phyloP scores from a whole-genome alignment of 2,113 vertebrate genomes.

The Sula dactylatra region DNA sequence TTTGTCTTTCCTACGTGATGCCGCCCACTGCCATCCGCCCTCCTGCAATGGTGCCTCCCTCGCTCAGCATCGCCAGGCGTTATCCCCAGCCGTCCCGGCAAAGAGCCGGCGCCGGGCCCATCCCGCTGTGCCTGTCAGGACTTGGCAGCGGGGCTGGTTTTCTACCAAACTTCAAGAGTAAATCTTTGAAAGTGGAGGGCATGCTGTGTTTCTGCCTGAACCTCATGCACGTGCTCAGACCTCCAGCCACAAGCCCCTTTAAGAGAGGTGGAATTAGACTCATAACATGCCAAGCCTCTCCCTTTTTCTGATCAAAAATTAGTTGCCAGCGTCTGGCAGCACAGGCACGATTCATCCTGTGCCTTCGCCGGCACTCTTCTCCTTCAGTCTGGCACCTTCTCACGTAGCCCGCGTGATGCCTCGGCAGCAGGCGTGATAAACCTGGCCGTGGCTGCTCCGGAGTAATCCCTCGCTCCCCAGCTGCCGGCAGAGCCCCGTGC shows the following conservation, averaged over 20 bases:
- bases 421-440: neutral
- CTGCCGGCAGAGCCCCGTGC: fast-evolving
- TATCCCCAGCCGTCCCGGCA: too few species aligned
- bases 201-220: neutral
- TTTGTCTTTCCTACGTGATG: neutral
- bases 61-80: fast-evolving
- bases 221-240: neutral
- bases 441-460: neutral
- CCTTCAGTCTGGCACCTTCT: neutral
- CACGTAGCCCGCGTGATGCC: fast-evolving
- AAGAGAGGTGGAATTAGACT: neutral
- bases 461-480: neutral
- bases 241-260: neutral
- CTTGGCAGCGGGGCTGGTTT: neutral
- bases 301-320: neutral
- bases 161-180: neutral
- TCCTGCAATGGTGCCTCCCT: too few species aligned
- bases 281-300: neutral
- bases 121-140: neutral
- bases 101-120: neutral
- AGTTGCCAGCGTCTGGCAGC: neutral
- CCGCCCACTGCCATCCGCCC: fast-evolving
- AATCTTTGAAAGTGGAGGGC: neutral
- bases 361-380: neutral
- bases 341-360: neutral